A percentile compares a stretch with the other conserved stretches of the same genome.
phyloP scores from a whole-genome alignment of 2,888 invertebrate species.

The Halictus quadricinctus region DNA sequence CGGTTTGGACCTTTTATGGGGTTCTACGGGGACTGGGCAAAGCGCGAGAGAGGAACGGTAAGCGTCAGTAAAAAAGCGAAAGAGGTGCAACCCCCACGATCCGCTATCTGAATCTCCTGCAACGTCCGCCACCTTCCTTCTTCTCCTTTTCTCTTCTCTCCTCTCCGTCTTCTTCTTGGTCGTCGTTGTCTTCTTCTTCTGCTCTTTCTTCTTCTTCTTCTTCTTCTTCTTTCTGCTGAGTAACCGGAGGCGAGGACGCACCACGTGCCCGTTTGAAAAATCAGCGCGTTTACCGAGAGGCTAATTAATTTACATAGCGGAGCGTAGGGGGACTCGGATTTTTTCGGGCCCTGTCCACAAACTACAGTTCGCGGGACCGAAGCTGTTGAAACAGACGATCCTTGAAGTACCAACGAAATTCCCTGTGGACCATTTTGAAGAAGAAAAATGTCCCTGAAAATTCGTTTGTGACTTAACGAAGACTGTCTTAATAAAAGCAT shows the following conservation, averaged over 20 bases:
- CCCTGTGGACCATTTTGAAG: too few relatives aligned
- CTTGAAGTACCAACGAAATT: neutral
- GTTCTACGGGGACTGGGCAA: conserved; percentile 54
- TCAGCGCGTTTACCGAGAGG: conserved; percentile 73
- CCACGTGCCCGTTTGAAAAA: conserved; percentile 74
- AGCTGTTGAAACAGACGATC: conserved; percentile 16
- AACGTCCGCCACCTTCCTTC: conserved; percentile 61
- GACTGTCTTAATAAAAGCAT: too few relatives aligned
- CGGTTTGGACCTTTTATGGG: conserved; percentile 64
- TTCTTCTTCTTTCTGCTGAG: conserved; percentile 36
- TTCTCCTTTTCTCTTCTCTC: conserved; percentile 27
- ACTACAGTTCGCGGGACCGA: neutral
- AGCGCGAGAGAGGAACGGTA: conserved; percentile 44
- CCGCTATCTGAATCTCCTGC: conserved; percentile 68
- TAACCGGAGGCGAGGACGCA: conserved; percentile 64
- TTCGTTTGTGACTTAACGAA: too few relatives aligned
- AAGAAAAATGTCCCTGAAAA: too few relatives aligned
- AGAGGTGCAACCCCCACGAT: conserved; percentile 69
- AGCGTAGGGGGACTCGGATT: conserved; percentile 50
- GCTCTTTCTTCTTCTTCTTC: conserved; percentile 35
- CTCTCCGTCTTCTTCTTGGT: conserved; percentile 34
- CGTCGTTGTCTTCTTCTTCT: conserved; percentile 31
- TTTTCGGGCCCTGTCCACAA: conserved; percentile 2
- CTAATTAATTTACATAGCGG: conserved; percentile 80
- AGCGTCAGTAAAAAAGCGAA: conserved; percentile 56